Base-by-base conservation (phyloP, 2,797 vertebrate species). In the Pipistrellus kuhlii region DNA sequence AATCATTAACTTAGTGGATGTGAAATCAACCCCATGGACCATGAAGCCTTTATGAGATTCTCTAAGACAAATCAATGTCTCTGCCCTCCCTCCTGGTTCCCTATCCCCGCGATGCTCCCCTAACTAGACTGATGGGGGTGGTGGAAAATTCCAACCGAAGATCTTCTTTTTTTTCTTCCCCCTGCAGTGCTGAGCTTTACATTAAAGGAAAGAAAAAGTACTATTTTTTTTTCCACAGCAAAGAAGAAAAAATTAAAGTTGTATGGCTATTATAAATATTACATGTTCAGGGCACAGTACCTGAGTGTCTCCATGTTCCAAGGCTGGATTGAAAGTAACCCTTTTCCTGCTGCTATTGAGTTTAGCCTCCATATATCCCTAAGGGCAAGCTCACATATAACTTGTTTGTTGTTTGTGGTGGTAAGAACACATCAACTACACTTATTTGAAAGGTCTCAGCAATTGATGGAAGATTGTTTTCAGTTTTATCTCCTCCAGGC, bases 191-290 rank as follows among this genome's bases (percentile, higher is more conserved):
- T 97, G 97, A 96, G 96, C 94, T 97, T 96, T 88, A 94, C 59
- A 17, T 92, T 68, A 91, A 82, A 83, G 23, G 17, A 25, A 57
- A 20, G 97, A 6, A 97, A 97, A 97, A 97, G 94, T 66, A 94
- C 93, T 97, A 32, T 93, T 96, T 98, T 95, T 98, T 98, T 97
- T 97, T 97, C 94, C 90, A 96, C 95, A 96, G 97, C 95, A 97
- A 98, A 97, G 96, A 97, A 97, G 95, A 97, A 98, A 97, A 98
- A 98, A 99, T 99, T 98, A 99, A 99, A 99, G 97, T 99, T 99
- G 99, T 99, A 99, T 99, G 98, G 98, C 98, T 96, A 94, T 98
- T 98, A 99, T 99, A 98, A 99, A 99, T 99, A 99, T 99, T 99
- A 98, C 98, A 99, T 99, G 98, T 98, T 98, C 98, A 98, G 98